Base-by-base conservation (phyloP, 2,113 vertebrate genomes). In the Oenanthe melanoleuca region DNA sequence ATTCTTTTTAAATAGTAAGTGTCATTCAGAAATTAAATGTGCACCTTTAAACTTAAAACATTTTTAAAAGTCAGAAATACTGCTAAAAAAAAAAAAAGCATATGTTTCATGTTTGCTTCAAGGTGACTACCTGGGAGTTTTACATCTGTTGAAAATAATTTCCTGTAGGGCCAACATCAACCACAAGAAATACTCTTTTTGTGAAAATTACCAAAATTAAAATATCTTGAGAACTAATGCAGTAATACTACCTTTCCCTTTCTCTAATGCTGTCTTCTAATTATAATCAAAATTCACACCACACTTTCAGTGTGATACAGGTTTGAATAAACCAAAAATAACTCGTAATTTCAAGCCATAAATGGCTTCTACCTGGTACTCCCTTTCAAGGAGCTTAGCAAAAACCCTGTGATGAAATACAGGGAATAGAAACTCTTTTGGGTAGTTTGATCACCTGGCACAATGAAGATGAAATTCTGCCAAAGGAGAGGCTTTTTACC, bases 401-500 rank as follows among this genome's bases (percentile, higher is more conserved):
- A 74, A 88, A 59, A 37, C 25, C 16, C 37, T 61, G 3, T 33
- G 16, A 86, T 69, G 34, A 29, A 59, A 61, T 57, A 74, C 1
- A 80, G 8, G 29, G n/a, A 53, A 14, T 47, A 50, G 47, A 82
- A 86, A 74, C 3, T 8, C 23, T 92, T 67, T 33, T 5, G 23
- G 16, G 12, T 47, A 50, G 19, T 45, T 81, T 74, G 63, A 29
- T 37, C 40, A 26, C 66, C 57, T 69, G 38, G n/a, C 28, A 89
- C 34, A 73, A 57, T 1, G 3, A 81, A 78, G 37, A 82, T 21
- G 3, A 29, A 69, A 85, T 74, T 92, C 45, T 34, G 40, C 20
- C 38, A 45, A 15, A 80, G 21, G 16, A 88, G 12, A 59, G 37
- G 61, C 69, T 38, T 42, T 92, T 96, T 98, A 99, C 99, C 99